These are phyloP conservation scores for Cantharis rufa DNA, from an alignment of 2,888 invertebrate genomes.

Conservation along the genomic window DNA sequence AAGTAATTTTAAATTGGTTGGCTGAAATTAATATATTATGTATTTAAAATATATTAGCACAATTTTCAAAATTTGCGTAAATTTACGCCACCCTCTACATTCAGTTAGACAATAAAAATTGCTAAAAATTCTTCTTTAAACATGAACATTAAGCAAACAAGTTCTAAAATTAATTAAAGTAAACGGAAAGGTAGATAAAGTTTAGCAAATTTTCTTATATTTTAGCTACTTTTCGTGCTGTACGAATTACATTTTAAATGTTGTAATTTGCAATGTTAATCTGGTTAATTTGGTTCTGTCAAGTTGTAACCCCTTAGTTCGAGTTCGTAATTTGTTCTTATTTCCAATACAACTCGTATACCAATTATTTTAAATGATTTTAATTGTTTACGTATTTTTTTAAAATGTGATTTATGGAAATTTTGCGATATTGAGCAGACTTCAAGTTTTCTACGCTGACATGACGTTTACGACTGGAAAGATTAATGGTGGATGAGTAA, in stretches of 20 bases:
- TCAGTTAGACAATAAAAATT: background rate
- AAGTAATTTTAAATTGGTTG: too few relatives aligned
- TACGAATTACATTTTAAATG: constrained; percentile 1
- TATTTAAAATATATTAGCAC: too few relatives aligned
- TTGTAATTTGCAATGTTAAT: constrained; percentile 7
- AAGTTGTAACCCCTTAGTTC: background rate
- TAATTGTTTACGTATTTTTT: background rate
- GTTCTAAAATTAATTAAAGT: constrained; percentile 5
- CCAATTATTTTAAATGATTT: background rate
- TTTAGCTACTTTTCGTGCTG: constrained; percentile 1
- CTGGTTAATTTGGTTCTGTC: constrained; percentile 2
- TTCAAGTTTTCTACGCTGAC: background rate
- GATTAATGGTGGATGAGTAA: background rate
- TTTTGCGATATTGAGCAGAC: background rate
- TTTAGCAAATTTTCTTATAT: background rate
- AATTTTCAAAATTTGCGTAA: background rate
- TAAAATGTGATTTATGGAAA: background rate
- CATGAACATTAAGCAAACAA: background rate
- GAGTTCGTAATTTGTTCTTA: background rate
- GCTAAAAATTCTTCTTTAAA: background rate
- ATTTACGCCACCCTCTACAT: background rate
- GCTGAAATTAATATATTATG: too few relatives aligned
- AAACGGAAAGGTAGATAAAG: constrained; percentile 4
- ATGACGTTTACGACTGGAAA: background rate
- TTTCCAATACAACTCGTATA: background rate